Evolutionary conservation across 2,113 vertebrate species (phyloP).

Genomic region (Gasterosteus aculeatus): DNA sequence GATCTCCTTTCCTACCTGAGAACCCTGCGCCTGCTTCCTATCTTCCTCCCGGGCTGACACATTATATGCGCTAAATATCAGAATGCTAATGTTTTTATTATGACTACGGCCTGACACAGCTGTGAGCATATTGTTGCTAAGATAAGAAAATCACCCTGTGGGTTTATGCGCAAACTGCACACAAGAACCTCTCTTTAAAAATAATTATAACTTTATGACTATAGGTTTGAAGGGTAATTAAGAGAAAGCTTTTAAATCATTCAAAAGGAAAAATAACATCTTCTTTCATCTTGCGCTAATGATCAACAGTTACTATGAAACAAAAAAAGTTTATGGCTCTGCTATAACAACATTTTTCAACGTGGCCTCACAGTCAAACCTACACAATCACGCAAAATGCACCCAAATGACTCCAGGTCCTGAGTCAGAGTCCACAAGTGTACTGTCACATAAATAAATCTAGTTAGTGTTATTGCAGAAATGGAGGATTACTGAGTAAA

Average conservation of each 20-base stretch:
- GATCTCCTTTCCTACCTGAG: too few relatives aligned
- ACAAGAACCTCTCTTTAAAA: background rate
- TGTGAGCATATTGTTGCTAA: background rate
- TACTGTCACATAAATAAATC: constrained; percentile 54
- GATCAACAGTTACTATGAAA: constrained; percentile 32
- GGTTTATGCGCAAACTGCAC: background rate
- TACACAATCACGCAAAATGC: constrained; percentile 55
- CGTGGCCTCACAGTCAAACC: constrained; percentile 41
- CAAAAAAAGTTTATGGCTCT: constrained; percentile 53
- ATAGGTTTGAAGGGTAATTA: too few relatives aligned
- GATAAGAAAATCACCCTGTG: background rate
- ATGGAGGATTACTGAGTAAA: constrained; percentile 48
- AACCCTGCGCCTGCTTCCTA: too few relatives aligned
- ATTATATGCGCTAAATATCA: background rate
- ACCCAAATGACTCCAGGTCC: constrained; percentile 46
- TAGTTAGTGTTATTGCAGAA: constrained; percentile 55
- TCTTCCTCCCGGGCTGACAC: too few relatives aligned
- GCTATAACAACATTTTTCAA: constrained; percentile 56
- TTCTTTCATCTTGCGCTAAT: constrained; percentile 25
- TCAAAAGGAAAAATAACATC: background rate
- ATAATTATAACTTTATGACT: too few relatives aligned
- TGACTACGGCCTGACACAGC: background rate
- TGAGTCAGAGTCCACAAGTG: constrained; percentile 44
- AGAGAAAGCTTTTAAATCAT: constrained; percentile 24
- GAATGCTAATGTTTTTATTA: background rate